phyloP scores from a whole-genome alignment of 2,797 vertebrate genomes.

The Todus mexicanus region DNA sequence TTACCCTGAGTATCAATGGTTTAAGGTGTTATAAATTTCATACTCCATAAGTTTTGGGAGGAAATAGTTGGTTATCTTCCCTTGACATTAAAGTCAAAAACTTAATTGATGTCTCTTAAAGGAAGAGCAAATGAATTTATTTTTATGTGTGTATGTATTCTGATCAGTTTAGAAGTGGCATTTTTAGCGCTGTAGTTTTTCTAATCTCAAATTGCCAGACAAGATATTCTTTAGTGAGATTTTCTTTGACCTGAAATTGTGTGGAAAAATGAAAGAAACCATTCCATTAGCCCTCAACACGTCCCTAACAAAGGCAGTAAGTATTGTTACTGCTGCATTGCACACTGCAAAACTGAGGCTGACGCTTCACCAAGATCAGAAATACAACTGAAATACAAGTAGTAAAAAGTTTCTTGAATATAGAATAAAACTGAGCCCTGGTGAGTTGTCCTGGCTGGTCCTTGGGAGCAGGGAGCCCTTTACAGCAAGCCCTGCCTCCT shows the following conservation, averaged over 20 bases:
- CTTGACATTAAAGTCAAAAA: not conserved
- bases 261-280: not conserved
- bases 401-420: not conserved
- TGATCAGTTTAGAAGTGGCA: not conserved
- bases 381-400: not conserved
- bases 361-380: not conserved
- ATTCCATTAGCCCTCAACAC: not conserved
- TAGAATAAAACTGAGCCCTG: accelerated
- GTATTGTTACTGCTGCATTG: not conserved
- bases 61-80: not conserved
- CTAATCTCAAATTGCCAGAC: not conserved
- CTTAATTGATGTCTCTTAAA: not conserved
- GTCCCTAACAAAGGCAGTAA: not conserved
- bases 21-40: not conserved
- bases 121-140: not conserved
- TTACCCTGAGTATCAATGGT: not conserved
- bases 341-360: not conserved
- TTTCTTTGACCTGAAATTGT: not conserved
- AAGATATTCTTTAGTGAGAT: not conserved
- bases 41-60: not conserved
- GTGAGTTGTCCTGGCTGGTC: accelerated
- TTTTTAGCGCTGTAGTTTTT: not conserved
- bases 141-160: no score
- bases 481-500: not conserved
- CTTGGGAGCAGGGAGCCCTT: not conserved